Evolutionary conservation across 2,888 invertebrate species (phyloP).

Genomic region (Salpingus planirostris): DNA sequence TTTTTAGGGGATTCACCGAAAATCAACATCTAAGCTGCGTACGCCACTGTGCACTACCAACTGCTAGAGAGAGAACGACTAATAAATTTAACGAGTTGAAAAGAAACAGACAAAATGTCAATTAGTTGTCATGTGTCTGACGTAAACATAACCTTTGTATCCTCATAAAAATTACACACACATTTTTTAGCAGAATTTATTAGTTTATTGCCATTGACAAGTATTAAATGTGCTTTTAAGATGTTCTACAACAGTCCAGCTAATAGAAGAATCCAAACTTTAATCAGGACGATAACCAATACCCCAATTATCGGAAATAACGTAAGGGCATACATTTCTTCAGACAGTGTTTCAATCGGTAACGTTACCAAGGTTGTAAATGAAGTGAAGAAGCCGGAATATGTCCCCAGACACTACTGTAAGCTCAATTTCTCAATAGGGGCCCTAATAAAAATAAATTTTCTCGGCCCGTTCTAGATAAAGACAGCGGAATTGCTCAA

Average conservation of each 20-base stretch:
- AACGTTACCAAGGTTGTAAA: slow-evolving; percentile 60
- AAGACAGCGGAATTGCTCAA: no score
- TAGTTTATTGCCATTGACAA: no score
- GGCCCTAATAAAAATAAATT: slow-evolving; percentile 4
- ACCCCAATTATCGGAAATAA: slow-evolving; percentile 22
- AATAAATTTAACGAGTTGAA: no score
- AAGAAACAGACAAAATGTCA: no score
- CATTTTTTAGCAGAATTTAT: no score
- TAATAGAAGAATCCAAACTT: slow-evolving; percentile 23
- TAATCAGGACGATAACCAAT: slow-evolving; percentile 25
- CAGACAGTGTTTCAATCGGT: slow-evolving; percentile 60
- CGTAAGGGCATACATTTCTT: slow-evolving; percentile 36
- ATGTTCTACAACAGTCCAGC: slow-evolving; percentile 22
- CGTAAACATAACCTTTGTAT: slow-evolving; percentile 26
- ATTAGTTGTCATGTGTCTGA: slow-evolving; percentile 11
- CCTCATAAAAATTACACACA: no score
- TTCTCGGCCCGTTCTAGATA: no score
- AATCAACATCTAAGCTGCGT: no score
- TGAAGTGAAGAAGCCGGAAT: slow-evolving; percentile 60
- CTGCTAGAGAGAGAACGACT: no score
- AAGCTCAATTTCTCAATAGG: slow-evolving; percentile 31
- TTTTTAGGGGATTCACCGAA: no score
- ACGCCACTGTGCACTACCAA: no score
- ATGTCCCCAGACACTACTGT: slow-evolving; percentile 80
- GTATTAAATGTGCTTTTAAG: slow-evolving; percentile 11